A percentile compares a stretch with the other conserved stretches of the same genome.
Conservation (phyloP, 2,113 vertebrate species). For the Leucopsar rothschildi region DNA sequence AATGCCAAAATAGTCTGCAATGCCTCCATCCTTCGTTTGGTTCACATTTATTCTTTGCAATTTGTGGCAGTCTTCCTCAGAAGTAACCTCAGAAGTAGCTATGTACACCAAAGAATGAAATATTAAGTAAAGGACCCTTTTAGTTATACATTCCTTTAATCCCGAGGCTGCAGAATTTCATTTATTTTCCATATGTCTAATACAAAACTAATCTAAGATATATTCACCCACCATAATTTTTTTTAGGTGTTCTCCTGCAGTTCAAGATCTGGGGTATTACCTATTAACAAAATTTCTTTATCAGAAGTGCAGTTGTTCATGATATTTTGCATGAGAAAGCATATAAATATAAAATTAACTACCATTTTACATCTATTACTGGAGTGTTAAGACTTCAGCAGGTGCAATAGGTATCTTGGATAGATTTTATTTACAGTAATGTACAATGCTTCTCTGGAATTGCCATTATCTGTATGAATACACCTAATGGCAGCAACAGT, state of each 20-base stretch:
- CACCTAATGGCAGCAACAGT: background rate
- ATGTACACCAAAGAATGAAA: background rate
- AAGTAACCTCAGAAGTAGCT: background rate
- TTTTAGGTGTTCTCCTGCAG: background rate
- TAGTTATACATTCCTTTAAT: constrained; percentile 3
- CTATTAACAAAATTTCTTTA: background rate
- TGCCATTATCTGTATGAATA: background rate
- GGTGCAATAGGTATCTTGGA: background rate
- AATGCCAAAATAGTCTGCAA: background rate
- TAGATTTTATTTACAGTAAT: background rate
- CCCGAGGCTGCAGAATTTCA: background rate
- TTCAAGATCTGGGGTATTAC: background rate
- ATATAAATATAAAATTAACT: background rate
- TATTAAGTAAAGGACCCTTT: background rate
- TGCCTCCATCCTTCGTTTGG: background rate
- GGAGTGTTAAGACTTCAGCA: background rate
- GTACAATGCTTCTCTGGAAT: background rate
- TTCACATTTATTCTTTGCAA: background rate
- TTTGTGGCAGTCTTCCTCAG: background rate
- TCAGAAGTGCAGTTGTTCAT: background rate
- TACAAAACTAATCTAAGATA: background rate
- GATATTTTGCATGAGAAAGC: background rate
- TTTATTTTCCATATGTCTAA: background rate
- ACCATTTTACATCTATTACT: background rate
- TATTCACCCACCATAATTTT: background rate